phyloP scores from a whole-genome alignment of 2,888 invertebrate species.

The Pherbina coryleti region DNA sequence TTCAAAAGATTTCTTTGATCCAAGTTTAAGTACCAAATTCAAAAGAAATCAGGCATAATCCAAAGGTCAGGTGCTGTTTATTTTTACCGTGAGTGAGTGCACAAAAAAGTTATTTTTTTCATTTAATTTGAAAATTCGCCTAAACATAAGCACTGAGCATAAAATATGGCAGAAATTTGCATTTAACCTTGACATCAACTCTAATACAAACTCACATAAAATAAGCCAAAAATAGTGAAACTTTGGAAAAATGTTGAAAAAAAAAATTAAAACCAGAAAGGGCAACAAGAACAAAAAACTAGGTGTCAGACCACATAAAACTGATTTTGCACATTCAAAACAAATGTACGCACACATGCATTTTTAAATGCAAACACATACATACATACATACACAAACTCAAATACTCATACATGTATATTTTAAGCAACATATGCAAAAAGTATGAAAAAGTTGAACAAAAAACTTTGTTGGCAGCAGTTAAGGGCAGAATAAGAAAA shows the following conservation, averaged over 20 bases:
- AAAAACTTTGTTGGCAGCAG: background rate
- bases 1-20: too few species aligned
- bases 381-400: too few species aligned
- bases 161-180: background rate
- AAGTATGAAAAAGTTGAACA: constrained; percentile 5
- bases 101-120: too few species aligned
- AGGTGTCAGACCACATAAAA: constrained; percentile 24
- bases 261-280: background rate
- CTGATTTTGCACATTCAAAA: constrained; percentile 20
- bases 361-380: background rate
- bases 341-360: background rate
- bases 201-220: background rate
- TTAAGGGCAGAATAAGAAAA: background rate
- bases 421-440: constrained; percentile 7
- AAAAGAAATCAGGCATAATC: too few species aligned
- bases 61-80: too few species aligned
- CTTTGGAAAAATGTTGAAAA: background rate
- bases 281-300: background rate
- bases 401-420: constrained; percentile 10
- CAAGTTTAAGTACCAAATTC: too few species aligned
- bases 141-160: background rate
- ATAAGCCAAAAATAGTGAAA: background rate
- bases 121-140: too few species aligned
- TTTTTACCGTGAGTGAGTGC: too few species aligned
- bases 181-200: background rate